Conservation (phyloP, 2,113 vertebrate species). For the Cephalopholis sonnerati region DNA sequence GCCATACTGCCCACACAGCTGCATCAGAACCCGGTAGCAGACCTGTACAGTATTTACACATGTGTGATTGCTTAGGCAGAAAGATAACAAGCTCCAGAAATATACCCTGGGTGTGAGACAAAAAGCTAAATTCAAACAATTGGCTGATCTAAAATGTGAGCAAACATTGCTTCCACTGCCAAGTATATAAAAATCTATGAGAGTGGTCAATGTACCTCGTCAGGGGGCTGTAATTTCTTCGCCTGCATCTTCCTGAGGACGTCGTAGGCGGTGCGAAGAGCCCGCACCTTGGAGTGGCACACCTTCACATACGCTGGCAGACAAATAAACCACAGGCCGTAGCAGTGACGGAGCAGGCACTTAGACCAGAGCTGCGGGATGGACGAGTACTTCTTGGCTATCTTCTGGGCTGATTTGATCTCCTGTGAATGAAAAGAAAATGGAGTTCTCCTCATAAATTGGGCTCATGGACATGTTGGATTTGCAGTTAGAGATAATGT, state of each 20-base stretch:
- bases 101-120: not conserved
- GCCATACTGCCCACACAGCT: slow-evolving; percentile 97
- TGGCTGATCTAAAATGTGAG: not conserved
- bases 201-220: slow-evolving; percentile 87
- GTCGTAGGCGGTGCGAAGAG: slow-evolving; percentile 94
- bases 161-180: not conserved
- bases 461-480: not conserved
- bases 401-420: slow-evolving; percentile 95
- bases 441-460: not conserved
- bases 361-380: slow-evolving; percentile 98
- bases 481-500: not conserved
- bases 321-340: slow-evolving; percentile 98
- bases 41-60: slow-evolving; percentile 82
- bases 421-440: slow-evolving; percentile 83
- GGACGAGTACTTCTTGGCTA: slow-evolving; percentile 94
- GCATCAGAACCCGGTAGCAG: slow-evolving; percentile 98
- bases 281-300: slow-evolving; percentile 97
- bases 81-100: not conserved
- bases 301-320: slow-evolving; percentile 94
- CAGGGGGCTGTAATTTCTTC: slow-evolving; percentile 95
- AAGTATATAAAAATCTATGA: not conserved
- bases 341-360: slow-evolving; percentile 96
- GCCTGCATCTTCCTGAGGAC: slow-evolving; percentile 97
- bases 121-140: not conserved
- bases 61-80: not conserved